These are phyloP conservation scores for Cephus spinipes DNA, from an alignment of 2,888 invertebrate genomes.

Conservation along the genomic window DNA sequence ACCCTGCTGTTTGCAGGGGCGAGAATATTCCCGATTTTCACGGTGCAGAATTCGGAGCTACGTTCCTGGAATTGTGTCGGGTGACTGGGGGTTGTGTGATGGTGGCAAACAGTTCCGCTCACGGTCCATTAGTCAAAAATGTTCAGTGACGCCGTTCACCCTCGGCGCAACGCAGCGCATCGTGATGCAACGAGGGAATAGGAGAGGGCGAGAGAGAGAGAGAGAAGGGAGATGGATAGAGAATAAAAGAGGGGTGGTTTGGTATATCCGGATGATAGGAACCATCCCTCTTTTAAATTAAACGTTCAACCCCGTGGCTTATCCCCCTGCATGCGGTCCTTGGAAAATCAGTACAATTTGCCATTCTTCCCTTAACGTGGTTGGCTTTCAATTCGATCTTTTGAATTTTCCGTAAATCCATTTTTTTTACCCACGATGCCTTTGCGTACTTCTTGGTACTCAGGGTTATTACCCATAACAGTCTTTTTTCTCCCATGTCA, in stretches of 20 bases:
- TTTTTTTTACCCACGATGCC: background rate
- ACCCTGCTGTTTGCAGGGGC: background rate
- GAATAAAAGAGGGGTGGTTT: background rate
- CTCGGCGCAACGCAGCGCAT: constrained; percentile 26
- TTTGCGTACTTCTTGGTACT: too few species aligned
- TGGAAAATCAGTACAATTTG: background rate
- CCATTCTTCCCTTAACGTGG: background rate
- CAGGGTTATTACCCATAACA: too few species aligned
- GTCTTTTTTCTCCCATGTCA: too few species aligned
- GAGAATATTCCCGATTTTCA: background rate
- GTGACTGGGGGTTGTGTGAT: constrained; percentile 49
- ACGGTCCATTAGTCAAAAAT: constrained; percentile 61
- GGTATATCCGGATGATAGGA: background rate
- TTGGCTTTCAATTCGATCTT: background rate
- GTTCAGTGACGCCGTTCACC: constrained; percentile 34
- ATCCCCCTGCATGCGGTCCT: background rate
- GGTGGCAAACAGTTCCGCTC: constrained; percentile 55
- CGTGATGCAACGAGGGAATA: constrained; percentile 22
- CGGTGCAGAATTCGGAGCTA: constrained; percentile 16
- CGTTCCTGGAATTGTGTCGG: constrained; percentile 42
- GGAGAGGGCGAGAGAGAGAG: background rate
- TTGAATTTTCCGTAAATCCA: background rate
- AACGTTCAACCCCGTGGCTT: background rate
- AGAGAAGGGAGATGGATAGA: background rate
- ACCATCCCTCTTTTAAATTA: background rate